Evolutionary conservation across 2,797 vertebrate genomes (phyloP).

Genomic region (Oophaga sylvatica): DNA sequence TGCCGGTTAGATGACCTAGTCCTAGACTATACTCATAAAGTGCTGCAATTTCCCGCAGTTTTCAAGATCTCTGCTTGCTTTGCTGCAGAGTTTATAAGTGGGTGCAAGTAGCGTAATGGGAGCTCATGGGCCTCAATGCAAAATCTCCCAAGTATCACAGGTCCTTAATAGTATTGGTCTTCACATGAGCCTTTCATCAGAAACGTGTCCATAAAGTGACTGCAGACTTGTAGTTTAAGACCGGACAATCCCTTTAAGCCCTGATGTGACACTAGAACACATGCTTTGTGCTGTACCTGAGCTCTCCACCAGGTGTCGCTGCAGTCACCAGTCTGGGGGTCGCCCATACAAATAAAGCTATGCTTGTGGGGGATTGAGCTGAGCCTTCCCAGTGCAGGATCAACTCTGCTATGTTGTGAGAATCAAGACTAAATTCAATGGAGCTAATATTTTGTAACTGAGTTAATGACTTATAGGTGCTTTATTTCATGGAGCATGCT

Average conservation of each 20-base stretch:
- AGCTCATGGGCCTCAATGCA: not conserved
- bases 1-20: not conserved
- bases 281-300: not conserved
- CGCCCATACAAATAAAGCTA: not conserved
- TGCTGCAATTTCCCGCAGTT: not conserved
- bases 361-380: not conserved
- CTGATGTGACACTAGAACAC: too few relatives aligned
- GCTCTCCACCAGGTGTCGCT: conserved; percentile 11
- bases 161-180: too few relatives aligned
- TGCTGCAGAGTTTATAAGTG: too few relatives aligned
- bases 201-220: too few relatives aligned
- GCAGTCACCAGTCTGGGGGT: not conserved
- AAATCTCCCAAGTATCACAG: too few relatives aligned
- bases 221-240: too few relatives aligned
- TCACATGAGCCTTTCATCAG: too few relatives aligned
- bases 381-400: not conserved
- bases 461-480: too few relatives aligned
- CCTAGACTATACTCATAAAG: not conserved
- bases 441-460: too few relatives aligned
- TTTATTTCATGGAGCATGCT: not conserved
- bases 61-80: not conserved
- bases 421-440: too few relatives aligned
- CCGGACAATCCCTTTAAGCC: too few relatives aligned
- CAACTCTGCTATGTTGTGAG: not conserved
- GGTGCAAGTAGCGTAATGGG: not conserved